Conservation (phyloP, 37 sponge, comb jelly and placozoan genomes). For the Corticium candelabrum region DNA sequence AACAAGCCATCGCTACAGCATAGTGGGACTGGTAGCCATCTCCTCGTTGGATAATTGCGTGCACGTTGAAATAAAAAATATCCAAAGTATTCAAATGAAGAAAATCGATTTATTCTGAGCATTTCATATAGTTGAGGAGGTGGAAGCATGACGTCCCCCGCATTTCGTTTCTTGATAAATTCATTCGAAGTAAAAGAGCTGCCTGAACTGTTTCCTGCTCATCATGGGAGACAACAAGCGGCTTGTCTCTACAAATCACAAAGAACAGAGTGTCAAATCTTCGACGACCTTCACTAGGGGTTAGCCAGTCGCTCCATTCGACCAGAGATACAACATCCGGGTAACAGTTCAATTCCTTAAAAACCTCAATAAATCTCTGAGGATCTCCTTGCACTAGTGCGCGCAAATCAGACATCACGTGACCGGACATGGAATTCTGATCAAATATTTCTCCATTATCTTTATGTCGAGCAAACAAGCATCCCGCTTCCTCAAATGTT, state of each 20-base stretch:
- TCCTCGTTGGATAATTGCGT: background rate
- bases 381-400: background rate
- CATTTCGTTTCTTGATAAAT: background rate
- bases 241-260: conserved; percentile 28
- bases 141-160: background rate
- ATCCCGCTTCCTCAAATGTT: conserved; percentile 76
- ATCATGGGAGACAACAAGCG: conserved; percentile 25
- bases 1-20: background rate
- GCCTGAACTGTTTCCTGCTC: conserved; percentile 13
- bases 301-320: conserved; percentile 89
- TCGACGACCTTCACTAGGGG: conserved; percentile 43
- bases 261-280: conserved; percentile 84
- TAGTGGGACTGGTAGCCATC: background rate
- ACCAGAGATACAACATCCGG: conserved; percentile 84
- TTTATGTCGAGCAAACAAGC: conserved; percentile 47
- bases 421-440: background rate
- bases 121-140: background rate
- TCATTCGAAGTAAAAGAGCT: background rate
- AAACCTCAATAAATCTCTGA: background rate
- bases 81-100: background rate
- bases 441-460: background rate
- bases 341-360: conserved; percentile 44
- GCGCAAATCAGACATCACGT: background rate
- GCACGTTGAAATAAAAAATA: background rate
- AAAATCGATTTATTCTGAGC: background rate